Base-by-base conservation (phyloP, 2,888 invertebrate species). In the Cotesia congregata region DNA sequence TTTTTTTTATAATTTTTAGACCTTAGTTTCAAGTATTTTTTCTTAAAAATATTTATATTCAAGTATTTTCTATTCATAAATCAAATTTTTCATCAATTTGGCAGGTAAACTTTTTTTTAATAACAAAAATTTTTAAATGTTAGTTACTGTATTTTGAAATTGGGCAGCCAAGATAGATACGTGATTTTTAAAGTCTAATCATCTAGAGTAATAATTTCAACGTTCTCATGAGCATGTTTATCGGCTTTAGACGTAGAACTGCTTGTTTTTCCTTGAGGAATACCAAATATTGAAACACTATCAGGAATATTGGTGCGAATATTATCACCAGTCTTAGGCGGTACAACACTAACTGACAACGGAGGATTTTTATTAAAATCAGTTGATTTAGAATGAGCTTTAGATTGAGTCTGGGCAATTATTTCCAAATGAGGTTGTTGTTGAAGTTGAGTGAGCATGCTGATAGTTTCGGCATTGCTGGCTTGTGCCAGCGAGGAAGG, bases 371-470 rank as follows among this genome's bases (percentile, higher is more conserved):
- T 88, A 5, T 83, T 17, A 30, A 83, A 87, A 65, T 88, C 88
- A 0, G 84, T 78, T 4, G 82, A 30, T 30, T 86, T 86, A 2
- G 78, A 73, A n/a, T 84, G 83, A 39, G 79, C 77, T 64, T 86
- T 86, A 12, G 12, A 12, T 40, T 50, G 50, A 12, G 87, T 87
- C 70, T 86, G 86, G 1, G 89, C 89, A 79, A 89, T 88, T 40
- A 89, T 89, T 71, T 89, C 89, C 39, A 89, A 80, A 75, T 88
- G 87, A 0, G 88, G 85, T 50, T 89, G 88, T 40, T 88, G 89
- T 62, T 88, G 86, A 9, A 89, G 80, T 50, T 89, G 88, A 1
- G 86, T 83, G 0, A 89, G 77, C 77, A 88, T 84, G 1, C 87
- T 85, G 0, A 87, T 78, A 1, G 86, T 82, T 12, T 87, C 87